A percentile compares a stretch with the other conserved stretches of the same genome.
Evolutionary conservation across 2,888 invertebrate genomes (phyloP).

Genomic region (Desoria tigrina): DNA sequence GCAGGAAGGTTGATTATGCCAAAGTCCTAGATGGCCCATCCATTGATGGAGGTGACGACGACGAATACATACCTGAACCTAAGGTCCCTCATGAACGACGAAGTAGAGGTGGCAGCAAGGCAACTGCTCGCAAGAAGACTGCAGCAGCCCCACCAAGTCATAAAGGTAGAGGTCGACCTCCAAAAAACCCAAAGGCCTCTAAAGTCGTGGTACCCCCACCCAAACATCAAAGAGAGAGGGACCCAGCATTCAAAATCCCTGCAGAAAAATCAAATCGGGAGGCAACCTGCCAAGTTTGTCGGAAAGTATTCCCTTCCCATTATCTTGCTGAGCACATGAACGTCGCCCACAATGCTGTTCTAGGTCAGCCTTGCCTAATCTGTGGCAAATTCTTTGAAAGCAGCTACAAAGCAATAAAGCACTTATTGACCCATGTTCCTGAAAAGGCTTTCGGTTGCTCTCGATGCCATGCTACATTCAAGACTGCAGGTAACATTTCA

Average conservation of each 20-base stretch:
- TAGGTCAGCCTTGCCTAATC: conserved; percentile 21
- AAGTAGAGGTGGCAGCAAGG: not conserved
- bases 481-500: conserved; percentile 14
- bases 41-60: conserved; percentile 13
- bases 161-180: conserved; percentile 8
- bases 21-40: conserved; percentile 21
- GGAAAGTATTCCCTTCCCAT: conserved; percentile 1
- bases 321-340: conserved; percentile 22
- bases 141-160: not conserved
- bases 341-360: conserved; percentile 17
- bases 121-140: conserved; percentile 7
- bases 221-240: not conserved
- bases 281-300: conserved; percentile 10
- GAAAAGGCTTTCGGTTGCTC: conserved; percentile 28
- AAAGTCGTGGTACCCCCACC: conserved; percentile 5
- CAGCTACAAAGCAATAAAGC: conserved; percentile 16
- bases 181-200: not conserved
- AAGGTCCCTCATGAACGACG: not conserved
- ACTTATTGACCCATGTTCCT: conserved; percentile 25
- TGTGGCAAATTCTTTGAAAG: conserved; percentile 22
- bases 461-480: conserved; percentile 25
- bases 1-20: conserved; percentile 18
- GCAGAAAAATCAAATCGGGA: conserved; percentile 10
- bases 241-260: conserved; percentile 11
- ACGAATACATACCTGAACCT: conserved; percentile 1